phyloP scores from a whole-genome alignment of 2,888 invertebrate genomes.

The Heteromurus nitidus region DNA sequence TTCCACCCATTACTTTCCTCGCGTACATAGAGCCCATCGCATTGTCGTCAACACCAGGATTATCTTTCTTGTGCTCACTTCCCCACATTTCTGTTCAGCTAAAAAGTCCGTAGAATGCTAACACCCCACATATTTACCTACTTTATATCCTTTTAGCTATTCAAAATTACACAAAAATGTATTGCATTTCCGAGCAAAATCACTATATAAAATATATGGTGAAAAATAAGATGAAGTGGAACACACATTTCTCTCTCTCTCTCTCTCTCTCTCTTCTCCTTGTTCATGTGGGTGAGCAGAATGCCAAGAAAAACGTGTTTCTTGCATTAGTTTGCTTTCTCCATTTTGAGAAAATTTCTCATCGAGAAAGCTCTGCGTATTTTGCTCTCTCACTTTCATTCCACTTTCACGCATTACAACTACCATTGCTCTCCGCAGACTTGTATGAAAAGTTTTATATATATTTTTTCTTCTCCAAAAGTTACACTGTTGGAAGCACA shows the following conservation, averaged over 20 bases:
- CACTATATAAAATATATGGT: conserved; percentile 18
- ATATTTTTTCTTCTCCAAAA: too few species aligned
- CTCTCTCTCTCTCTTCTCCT: background rate
- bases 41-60: conserved; percentile 49
- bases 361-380: conserved; percentile 28
- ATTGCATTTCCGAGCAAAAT: conserved; percentile 41
- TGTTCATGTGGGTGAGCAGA: background rate
- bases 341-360: conserved; percentile 16
- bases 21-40: conserved; percentile 38
- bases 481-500: too few species aligned
- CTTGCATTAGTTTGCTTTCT: background rate
- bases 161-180: conserved; percentile 39
- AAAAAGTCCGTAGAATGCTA: too few species aligned
- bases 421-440: too few species aligned
- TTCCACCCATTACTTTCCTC: conserved; percentile 49
- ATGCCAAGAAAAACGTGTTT: conserved; percentile 19
- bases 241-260: too few species aligned
- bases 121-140: too few species aligned
- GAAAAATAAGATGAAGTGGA: too few species aligned
- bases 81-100: conserved; percentile 5
- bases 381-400: background rate
- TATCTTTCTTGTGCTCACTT: conserved; percentile 26
- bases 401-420: conserved; percentile 21
- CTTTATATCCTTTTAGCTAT: conserved; percentile 36
- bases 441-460: too few species aligned